These are phyloP conservation scores for Lepus oiostolus DNA, from an alignment of 2,797 vertebrate genomes.

Conservation along the genomic window DNA sequence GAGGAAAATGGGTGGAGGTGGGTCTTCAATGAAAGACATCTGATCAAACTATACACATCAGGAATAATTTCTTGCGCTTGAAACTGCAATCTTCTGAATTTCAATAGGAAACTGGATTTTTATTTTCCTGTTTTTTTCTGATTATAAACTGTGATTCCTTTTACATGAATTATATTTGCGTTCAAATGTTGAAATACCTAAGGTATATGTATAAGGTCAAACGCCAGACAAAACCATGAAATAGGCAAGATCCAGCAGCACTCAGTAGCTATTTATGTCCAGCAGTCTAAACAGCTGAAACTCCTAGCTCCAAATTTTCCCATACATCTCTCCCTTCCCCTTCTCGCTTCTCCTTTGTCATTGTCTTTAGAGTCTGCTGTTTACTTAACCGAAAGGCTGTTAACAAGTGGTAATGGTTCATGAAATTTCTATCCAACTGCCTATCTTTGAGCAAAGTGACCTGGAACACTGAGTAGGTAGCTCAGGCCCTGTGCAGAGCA, in stretches of 20 bases:
- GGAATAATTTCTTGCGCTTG: not conserved
- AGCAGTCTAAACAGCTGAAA: not conserved
- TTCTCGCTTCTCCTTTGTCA: not conserved
- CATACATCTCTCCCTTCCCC: rapidly evolving
- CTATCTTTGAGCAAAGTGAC: constrained; percentile 25
- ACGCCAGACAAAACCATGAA: not conserved
- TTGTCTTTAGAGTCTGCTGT: not conserved
- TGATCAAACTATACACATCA: not conserved
- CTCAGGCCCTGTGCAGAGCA: not conserved
- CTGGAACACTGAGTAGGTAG: not conserved
- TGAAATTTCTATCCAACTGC: not conserved
- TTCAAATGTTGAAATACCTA: not conserved
- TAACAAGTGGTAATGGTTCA: not conserved
- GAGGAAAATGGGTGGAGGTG: not conserved
- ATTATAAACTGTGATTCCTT: not conserved
- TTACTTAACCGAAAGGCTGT: not conserved
- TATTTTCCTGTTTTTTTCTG: constrained; percentile 1
- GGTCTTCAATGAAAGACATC: constrained; percentile 28
- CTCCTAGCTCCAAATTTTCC: not conserved
- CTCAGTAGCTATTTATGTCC: not conserved
- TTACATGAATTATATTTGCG: not conserved
- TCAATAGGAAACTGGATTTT: not conserved
- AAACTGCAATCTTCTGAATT: constrained; percentile 28
- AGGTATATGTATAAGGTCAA: not conserved
- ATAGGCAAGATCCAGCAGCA: not conserved